Evolutionary conservation across 2,888 invertebrate genomes (phyloP).

Genomic region (Ichneumon xanthorius): DNA sequence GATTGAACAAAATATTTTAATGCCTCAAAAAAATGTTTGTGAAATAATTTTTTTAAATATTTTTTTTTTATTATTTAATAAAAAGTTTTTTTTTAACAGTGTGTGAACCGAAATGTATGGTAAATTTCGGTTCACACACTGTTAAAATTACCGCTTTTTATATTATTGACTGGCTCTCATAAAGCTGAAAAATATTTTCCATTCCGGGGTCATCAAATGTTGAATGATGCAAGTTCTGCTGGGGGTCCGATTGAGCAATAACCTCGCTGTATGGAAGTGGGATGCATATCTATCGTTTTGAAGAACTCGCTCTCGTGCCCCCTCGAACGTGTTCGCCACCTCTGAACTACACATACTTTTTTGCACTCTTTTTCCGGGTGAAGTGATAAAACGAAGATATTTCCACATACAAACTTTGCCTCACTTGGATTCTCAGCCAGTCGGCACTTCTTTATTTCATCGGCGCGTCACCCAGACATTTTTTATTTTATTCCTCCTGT

Average conservation of each 20-base stretch:
- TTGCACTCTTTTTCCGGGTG: constrained; percentile 16
- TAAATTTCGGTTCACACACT: no score
- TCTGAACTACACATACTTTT: neutral
- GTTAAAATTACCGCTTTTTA: neutral
- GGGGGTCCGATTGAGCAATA: constrained; percentile 74
- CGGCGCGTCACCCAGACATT: constrained; percentile 1
- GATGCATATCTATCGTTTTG: neutral
- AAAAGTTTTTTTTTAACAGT: no score
- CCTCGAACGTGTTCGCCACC: neutral
- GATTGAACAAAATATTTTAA: no score
- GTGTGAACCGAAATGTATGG: neutral
- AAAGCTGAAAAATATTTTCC: constrained; percentile 72
- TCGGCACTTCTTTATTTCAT: constrained; percentile 18
- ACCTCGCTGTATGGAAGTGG: neutral
- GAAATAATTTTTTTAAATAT: no score
- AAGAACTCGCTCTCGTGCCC: neutral
- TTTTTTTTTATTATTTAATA: no score
- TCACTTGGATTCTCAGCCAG: neutral
- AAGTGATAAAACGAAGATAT: constrained; percentile 48
- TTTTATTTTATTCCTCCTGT: constrained; percentile 26
- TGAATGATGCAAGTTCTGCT: constrained; percentile 77
- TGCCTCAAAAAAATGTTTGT: no score
- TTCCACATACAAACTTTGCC: constrained; percentile 14
- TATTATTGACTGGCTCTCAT: neutral
- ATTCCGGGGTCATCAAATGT: constrained; percentile 71